These are phyloP conservation scores for Ophioderma brevispina DNA, from an alignment of 35 echinoderm and acorn worm species.

Conservation along the genomic window DNA sequence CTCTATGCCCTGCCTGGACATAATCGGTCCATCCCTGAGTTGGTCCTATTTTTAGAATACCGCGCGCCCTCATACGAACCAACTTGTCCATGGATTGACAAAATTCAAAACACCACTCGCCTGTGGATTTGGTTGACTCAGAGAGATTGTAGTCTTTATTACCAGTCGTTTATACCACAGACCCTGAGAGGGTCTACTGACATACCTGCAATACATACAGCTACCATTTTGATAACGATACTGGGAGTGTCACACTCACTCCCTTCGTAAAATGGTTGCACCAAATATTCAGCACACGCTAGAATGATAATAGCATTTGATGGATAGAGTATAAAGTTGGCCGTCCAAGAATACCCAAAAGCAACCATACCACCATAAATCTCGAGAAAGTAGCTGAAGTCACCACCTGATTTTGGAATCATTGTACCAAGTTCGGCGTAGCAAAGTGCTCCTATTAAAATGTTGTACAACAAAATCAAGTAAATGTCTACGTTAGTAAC, in stretches of 20 bases:
- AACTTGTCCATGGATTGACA: too few relatives aligned
- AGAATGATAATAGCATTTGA: not conserved
- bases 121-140: too few relatives aligned
- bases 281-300: not conserved
- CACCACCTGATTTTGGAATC: slow-evolving; percentile 81
- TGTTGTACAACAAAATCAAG: too few relatives aligned
- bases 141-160: too few relatives aligned
- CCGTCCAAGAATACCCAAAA: slow-evolving; percentile 72
- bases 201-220: not conserved
- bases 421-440: slow-evolving; percentile 86
- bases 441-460: slow-evolving; percentile 68
- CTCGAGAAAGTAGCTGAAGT: slow-evolving; percentile 78
- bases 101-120: too few relatives aligned
- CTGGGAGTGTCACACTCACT: not conserved
- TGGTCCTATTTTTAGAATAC: too few relatives aligned
- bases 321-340: not conserved
- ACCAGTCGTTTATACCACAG: too few relatives aligned
- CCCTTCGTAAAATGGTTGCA: not conserved
- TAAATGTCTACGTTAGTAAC: too few relatives aligned
- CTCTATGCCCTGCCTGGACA: too few relatives aligned
- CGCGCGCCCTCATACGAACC: too few relatives aligned
- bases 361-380: slow-evolving; percentile 56
- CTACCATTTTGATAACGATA: not conserved
- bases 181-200: too few relatives aligned
- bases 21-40: too few relatives aligned